Evolutionary conservation across 2,888 invertebrate species (phyloP), one percentile per base, ranked within the genome.

Genomic region (Clistopyga incitator): DNA sequence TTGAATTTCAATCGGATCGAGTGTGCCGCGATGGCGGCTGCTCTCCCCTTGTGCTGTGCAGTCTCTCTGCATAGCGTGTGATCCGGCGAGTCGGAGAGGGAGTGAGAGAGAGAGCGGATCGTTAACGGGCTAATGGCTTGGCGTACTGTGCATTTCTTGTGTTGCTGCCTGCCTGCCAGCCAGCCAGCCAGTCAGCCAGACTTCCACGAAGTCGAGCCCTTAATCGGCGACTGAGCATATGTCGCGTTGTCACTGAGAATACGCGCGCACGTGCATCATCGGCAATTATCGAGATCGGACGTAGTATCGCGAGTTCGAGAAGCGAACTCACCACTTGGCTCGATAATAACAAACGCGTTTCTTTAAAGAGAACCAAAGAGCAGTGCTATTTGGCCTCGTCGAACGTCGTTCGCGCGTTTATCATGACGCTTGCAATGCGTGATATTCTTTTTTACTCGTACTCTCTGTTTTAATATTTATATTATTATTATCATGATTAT

Each of bases 41-140:
- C 54, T 50, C 52, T 6, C 54, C 20, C 54, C n/a, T 11, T 54
- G 34, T 18, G 38, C 15, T 38, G 6, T 6, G 6, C 29, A 29
- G 38, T 38, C 23, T 15, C 3, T 23, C 0, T 47, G 29, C 20
- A 38, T 45, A 29, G 42, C 56, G n/a, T 15, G 65, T 18, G 64
- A 38, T 47, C 61, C 61, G 52, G 34, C 20, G 61, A 75, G 47
- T 71, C 64, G 38, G 61, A 23, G 59, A 71, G 42, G 6, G 29
- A 29, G 29, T 3, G 61, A 20, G 59, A 70, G 45, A 38, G 61
- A 23, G 59, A 64, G 29, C 11, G 56, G 68, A 74, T 82, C 82
- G 78, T 74, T 78, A 82, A 74, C 64, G 82, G 78, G 67, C 59
- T 81, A 82, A 82, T 82, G 82, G 82, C 74, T 82, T 61, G 45